phyloP scores from a whole-genome alignment of 2,888 invertebrate species.

The Agrotis clavis region DNA sequence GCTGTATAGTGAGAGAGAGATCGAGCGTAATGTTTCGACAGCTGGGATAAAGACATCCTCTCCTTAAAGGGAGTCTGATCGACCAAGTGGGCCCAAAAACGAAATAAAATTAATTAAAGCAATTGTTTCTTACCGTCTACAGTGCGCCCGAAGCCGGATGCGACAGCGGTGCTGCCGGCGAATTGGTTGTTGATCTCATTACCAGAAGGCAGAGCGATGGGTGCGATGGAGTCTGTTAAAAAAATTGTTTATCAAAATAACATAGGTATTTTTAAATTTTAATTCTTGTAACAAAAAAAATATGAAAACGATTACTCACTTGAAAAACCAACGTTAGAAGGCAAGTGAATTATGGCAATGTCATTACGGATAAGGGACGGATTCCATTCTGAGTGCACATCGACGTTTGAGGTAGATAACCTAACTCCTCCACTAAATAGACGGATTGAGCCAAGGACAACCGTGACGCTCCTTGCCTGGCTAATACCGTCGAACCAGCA shows the following conservation, averaged over 20 bases:
- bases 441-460: conserved; percentile 39
- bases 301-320: conserved; percentile 59
- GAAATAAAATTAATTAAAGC: not conserved
- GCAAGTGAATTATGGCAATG: conserved; percentile 73
- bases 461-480: conserved; percentile 30
- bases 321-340: conserved; percentile 53
- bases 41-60: too few species aligned
- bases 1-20: too few species aligned
- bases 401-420: conserved; percentile 64
- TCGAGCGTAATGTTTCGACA: too few species aligned
- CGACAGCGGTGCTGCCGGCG: conserved; percentile 64
- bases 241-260: not conserved
- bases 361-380: conserved; percentile 75
- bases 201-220: conserved; percentile 68
- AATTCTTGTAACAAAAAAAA: not conserved
- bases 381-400: conserved; percentile 73
- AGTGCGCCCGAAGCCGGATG: conserved; percentile 74
- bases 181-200: conserved; percentile 64
- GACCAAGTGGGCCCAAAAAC: not conserved
- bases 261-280: not conserved
- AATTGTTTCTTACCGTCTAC: conserved; percentile 58
- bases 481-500: conserved; percentile 36
- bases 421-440: conserved; percentile 24
- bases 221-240: conserved; percentile 63
- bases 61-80: too few species aligned